Evolutionary conservation across 92 coral and sea anemone genomes (phyloP), one percentile per base, ranked within the genome.

Genomic region (Epizoanthus fatuus): DNA sequence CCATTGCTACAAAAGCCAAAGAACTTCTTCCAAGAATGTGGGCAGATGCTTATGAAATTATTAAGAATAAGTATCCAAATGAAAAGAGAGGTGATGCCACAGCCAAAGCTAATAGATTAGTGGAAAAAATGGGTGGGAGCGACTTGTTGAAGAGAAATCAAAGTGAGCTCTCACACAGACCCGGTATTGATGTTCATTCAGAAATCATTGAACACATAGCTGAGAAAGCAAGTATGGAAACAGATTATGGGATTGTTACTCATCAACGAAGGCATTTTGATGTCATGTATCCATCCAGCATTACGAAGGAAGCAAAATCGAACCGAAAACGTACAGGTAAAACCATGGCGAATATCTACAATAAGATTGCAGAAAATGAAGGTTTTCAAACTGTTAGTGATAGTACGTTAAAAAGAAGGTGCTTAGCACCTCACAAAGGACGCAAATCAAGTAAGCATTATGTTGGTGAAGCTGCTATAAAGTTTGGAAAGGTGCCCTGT

Each of bases 401-500:
- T 11, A 66, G 37, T 42, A 66, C 72, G 10, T 32, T 66, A 32
- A 66, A 32, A 66, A 2, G 72, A 45, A 9, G 47, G 37, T 66
- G 72, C 37, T 39, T 66, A 15, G 47, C 72, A 8, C 72, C 72
- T 8, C 72, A 66, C 12, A 66, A 22, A 5, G 72, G 72, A 66
- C 72, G 37, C 47, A 66, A 66, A 66, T 5, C 38, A 22, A 66
- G 72, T 16, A 32, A 37, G 22, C 2, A 66, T 37, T 66, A 66
- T 9, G 47, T 66, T 66, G 72, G 72, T 6, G 72, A 66, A 37
- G 49, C 72, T 13, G 72, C 72, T 29, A 66, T 66, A 66, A 66
- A 66, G 38, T 66, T 66, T 35, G 47, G 72, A 35, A 38, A 86
- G 58, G 90, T 86, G 4, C 86, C 86, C 40, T 79, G 80, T 14